These are phyloP conservation scores for Apoderus coryli DNA, from an alignment of 2,888 invertebrate species.

Conservation along the genomic window DNA sequence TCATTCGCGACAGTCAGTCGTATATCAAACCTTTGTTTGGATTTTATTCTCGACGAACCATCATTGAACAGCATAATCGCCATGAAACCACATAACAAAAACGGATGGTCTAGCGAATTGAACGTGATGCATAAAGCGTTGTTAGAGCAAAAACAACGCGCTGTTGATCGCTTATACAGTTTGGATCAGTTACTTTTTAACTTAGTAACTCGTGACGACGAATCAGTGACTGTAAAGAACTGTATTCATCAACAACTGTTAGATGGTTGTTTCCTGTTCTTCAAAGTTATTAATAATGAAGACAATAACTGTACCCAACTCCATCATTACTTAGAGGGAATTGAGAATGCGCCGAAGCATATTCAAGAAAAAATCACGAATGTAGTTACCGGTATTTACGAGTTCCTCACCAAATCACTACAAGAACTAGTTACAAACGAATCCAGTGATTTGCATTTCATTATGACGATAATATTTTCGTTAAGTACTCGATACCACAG, in stretches of 20 bases:
- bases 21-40: conserved; percentile 25
- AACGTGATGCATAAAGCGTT: conserved; percentile 25
- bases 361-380: conserved; percentile 37
- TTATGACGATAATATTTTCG: conserved; percentile 38
- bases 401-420: conserved; percentile 34
- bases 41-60: conserved; percentile 29
- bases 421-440: conserved; percentile 22
- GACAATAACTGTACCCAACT: conserved; percentile 32
- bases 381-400: conserved; percentile 39
- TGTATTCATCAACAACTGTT: conserved; percentile 38
- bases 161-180: conserved; percentile 25
- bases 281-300: conserved; percentile 28
- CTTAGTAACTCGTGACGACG: conserved; percentile 22
- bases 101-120: conserved; percentile 30
- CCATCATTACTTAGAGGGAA: conserved; percentile 42
- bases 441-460: conserved; percentile 30
- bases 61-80: conserved; percentile 20
- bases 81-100: conserved; percentile 11
- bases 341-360: conserved; percentile 35
- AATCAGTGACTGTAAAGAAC: conserved; percentile 20
- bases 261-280: conserved; percentile 39
- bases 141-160: conserved; percentile 27
- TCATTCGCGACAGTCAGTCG: conserved; percentile 21
- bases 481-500: conserved; percentile 39
- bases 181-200: conserved; percentile 29